These are phyloP conservation scores for Bufotes viridis DNA, from an alignment of 2,797 vertebrate genomes.

Conservation along the genomic window DNA sequence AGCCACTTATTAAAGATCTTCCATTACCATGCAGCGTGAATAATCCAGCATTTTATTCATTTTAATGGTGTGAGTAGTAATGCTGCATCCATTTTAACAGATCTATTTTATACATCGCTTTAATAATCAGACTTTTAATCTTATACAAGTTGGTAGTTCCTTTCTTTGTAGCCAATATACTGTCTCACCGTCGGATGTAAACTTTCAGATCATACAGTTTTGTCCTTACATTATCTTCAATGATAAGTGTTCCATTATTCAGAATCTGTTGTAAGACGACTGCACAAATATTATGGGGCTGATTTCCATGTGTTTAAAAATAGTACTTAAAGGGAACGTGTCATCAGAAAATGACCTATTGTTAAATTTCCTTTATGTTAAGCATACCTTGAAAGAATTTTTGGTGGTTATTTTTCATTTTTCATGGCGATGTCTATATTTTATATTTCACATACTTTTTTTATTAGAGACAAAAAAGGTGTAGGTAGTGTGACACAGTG, in stretches of 20 bases:
- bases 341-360: too few species aligned
- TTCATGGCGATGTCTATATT: too few species aligned
- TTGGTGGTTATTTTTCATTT: too few species aligned
- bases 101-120: not conserved
- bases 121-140: not conserved
- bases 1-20: slow-evolving; percentile 21
- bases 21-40: slow-evolving; percentile 14
- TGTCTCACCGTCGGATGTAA: not conserved
- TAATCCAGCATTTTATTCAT: slow-evolving; percentile 9
- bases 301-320: not conserved
- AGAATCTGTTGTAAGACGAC: not conserved
- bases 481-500: too few species aligned
- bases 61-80: not conserved
- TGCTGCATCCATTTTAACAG: not conserved
- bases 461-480: too few species aligned
- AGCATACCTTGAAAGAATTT: too few species aligned
- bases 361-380: too few species aligned
- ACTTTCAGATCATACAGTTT: not conserved
- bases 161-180: not conserved
- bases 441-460: too few species aligned
- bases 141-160: not conserved
- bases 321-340: not conserved
- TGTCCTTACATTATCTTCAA: not conserved
- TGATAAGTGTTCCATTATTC: slow-evolving; percentile 16
- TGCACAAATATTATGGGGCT: not conserved